Percentiles rank a stretch among this genome's conserved stretches.
phyloP scores from a whole-genome alignment of 64 coral and sea anemone genomes.

The Montipora capricornis region DNA sequence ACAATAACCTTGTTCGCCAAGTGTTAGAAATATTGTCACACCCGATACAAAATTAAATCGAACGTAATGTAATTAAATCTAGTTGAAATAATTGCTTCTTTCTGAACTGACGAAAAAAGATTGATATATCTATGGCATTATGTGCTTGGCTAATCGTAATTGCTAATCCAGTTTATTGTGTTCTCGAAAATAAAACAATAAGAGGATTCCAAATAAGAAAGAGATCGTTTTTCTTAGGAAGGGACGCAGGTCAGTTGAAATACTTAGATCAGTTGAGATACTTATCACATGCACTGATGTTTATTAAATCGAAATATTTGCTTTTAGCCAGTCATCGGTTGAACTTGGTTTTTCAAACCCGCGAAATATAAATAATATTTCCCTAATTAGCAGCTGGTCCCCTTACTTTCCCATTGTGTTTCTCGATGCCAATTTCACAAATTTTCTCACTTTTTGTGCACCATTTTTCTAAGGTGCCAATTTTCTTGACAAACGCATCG shows the following conservation, averaged over 20 bases:
- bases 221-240: neutral
- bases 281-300: too few species aligned
- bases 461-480: neutral
- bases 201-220: neutral
- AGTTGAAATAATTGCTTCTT: neutral
- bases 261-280: too few species aligned
- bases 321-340: neutral
- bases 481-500: neutral
- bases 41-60: neutral
- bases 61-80: neutral
- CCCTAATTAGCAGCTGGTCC: conserved; percentile 9
- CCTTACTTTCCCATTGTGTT: neutral
- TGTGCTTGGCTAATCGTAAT: neutral
- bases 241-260: too few species aligned
- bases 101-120: neutral
- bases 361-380: neutral
- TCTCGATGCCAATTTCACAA: neutral
- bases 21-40: too few species aligned
- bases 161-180: neutral
- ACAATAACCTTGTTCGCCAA: neutral
- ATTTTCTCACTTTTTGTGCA: neutral
- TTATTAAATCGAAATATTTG: neutral
- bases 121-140: neutral
- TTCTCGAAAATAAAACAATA: neutral
- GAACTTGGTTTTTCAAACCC: neutral